Evolutionary conservation across 2,113 vertebrate genomes (phyloP).

Genomic region (Prinia subflava): DNA sequence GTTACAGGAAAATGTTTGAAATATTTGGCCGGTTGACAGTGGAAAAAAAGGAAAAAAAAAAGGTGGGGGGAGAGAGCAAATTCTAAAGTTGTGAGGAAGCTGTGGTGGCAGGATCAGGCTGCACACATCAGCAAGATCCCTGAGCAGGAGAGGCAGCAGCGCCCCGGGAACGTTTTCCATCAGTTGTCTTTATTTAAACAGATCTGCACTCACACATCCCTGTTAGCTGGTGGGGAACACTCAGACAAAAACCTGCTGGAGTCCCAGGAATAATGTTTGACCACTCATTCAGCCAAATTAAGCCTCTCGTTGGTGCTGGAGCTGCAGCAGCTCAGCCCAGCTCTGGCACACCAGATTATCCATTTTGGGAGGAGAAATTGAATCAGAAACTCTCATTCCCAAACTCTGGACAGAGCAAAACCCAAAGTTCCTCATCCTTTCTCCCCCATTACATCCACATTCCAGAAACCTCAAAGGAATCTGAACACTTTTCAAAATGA

Average conservation of each 20-base stretch:
- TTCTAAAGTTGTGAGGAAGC: constrained; percentile 24
- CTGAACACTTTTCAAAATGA: background rate
- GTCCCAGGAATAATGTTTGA: background rate
- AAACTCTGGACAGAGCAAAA: background rate
- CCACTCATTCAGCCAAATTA: background rate
- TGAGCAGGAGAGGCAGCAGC: background rate
- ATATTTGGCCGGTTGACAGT: constrained; percentile 12
- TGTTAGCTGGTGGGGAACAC: accelerated
- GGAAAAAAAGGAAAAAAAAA: background rate
- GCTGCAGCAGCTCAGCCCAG: background rate
- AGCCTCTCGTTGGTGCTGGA: background rate
- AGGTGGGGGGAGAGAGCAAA: background rate
- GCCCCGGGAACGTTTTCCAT: background rate
- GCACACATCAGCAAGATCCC: background rate
- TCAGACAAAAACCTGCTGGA: background rate
- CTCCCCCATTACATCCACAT: background rate
- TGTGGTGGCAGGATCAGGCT: background rate
- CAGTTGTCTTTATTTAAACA: background rate
- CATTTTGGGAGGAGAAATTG: background rate
- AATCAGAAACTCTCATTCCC: background rate
- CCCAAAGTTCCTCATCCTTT: background rate
- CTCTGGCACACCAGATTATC: background rate
- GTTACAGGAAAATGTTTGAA: constrained; percentile 38
- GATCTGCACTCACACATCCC: background rate
- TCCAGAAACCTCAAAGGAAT: background rate